Evolutionary conservation across 2,797 vertebrate genomes (phyloP).

Genomic region (Carapus acus): DNA sequence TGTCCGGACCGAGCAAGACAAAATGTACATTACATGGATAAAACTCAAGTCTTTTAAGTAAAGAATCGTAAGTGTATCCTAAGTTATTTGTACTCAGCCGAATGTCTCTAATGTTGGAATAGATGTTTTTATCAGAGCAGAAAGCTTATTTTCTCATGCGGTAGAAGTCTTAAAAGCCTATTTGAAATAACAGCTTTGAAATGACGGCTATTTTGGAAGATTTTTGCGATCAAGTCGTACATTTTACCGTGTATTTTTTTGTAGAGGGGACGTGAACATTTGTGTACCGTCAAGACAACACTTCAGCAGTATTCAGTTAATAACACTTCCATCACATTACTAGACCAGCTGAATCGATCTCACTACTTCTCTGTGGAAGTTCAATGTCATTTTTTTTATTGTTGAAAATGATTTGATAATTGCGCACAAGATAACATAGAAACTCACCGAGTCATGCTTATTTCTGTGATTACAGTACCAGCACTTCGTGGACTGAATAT

Average conservation of each 20-base stretch:
- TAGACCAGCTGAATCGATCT: slow-evolving; percentile 31
- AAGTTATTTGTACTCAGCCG: slow-evolving; percentile 55
- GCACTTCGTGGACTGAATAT: slow-evolving; percentile 37
- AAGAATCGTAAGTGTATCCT: slow-evolving; percentile 45
- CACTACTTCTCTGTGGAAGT: slow-evolving; percentile 45
- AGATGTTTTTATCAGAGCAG: slow-evolving; percentile 39
- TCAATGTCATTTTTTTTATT: slow-evolving; percentile 6
- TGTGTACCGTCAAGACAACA: slow-evolving; percentile 38
- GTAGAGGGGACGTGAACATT: slow-evolving; percentile 56
- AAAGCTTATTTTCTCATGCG: slow-evolving; percentile 42
- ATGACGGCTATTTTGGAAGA: slow-evolving; percentile 46
- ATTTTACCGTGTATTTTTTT: slow-evolving; percentile 61
- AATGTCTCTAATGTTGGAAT: slow-evolving; percentile 30
- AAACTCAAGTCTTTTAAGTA: slow-evolving; percentile 11
- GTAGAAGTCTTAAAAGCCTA: slow-evolving; percentile 55
- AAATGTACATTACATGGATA: slow-evolving; percentile 19
- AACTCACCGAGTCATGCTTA: slow-evolving; percentile 5
- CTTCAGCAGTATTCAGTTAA: slow-evolving; percentile 38
- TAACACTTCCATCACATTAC: slow-evolving; percentile 16
- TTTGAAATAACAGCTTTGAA: slow-evolving; percentile 32
- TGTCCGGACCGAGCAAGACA: slow-evolving; percentile 14
- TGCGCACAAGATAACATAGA: slow-evolving; percentile 39
- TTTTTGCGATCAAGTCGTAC: slow-evolving; percentile 41
- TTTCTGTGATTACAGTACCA: slow-evolving; percentile 41
- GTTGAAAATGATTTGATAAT: slow-evolving; percentile 51